Conservation (phyloP, 1,140 invertebrate genomes). For the Drosophila ercepeae region DNA sequence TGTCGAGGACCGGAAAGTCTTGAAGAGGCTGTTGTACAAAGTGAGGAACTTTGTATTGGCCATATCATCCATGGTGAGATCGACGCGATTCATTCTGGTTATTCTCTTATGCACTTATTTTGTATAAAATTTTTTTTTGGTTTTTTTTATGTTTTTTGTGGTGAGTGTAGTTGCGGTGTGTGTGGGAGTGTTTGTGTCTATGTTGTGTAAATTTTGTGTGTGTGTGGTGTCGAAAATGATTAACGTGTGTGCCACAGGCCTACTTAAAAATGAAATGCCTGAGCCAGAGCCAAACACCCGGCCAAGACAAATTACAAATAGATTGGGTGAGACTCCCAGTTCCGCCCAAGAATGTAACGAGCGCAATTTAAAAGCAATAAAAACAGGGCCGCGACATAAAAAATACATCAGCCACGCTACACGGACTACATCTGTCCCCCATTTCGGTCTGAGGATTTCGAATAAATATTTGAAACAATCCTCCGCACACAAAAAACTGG, state of each 20-base stretch:
- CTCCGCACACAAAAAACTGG: constrained; percentile 20
- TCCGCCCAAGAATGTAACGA: constrained; percentile 51
- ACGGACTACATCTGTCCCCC: constrained; percentile 42
- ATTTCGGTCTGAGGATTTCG: constrained; percentile 38
- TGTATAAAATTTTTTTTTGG: not conserved
- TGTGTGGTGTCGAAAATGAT: constrained; percentile 7
- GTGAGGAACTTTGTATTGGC: constrained; percentile 76
- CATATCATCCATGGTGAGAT: constrained; percentile 73
- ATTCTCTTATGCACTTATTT: not conserved
- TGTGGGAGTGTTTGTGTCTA: not conserved
- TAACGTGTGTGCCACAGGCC: constrained; percentile 29
- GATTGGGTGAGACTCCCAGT: constrained; percentile 27
- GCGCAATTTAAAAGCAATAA: constrained; percentile 77
- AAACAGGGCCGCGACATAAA: constrained; percentile 67
- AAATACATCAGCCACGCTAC: constrained; percentile 66
- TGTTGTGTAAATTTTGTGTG: not conserved
- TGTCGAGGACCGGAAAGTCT: constrained; percentile 34
- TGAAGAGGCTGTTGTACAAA: constrained; percentile 51
- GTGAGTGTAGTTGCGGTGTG: no score
- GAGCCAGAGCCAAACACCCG: constrained; percentile 14
- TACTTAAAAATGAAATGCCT: constrained; percentile 21
- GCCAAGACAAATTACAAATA: constrained; percentile 44
- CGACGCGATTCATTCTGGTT: constrained; percentile 69
- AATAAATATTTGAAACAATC: constrained; percentile 72
- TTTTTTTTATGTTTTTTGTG: not conserved